Conservation (phyloP, 1,140 invertebrate species). For the Oryzaephilus surinamensis region DNA sequence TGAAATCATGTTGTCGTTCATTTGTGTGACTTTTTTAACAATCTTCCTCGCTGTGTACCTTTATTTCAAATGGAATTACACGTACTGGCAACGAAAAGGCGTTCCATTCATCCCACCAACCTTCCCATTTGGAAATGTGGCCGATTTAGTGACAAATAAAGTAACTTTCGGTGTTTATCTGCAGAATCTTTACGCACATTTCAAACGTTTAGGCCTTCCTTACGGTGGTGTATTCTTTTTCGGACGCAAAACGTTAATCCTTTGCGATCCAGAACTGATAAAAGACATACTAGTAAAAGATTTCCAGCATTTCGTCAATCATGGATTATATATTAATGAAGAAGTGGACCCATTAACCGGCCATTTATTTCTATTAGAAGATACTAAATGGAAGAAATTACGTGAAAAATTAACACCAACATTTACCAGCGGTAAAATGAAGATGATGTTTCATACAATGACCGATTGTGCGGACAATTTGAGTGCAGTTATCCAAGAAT, state of each 20-base stretch:
- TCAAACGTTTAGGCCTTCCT: no score
- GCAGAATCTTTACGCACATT: neutral
- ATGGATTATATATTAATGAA: conserved; percentile 37
- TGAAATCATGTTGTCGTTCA: no score
- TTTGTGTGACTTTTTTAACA: neutral
- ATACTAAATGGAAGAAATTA: conserved; percentile 43
- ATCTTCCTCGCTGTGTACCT: conserved; percentile 9
- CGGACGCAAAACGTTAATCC: no score
- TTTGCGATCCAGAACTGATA: conserved; percentile 45
- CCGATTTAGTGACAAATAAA: conserved; percentile 3
- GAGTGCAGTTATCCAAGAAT: conserved; percentile 25
- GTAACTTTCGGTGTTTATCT: no score
- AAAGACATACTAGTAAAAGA: conserved; percentile 47
- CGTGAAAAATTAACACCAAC: conserved; percentile 46
- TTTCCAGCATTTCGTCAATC: conserved; percentile 42
- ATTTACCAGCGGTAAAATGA: conserved; percentile 49
- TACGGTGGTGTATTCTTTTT: no score
- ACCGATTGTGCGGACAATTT: conserved; percentile 34
- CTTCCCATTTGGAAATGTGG: conserved; percentile 8
- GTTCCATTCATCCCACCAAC: conserved; percentile 1
- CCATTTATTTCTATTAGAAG: conserved; percentile 38
- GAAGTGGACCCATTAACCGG: conserved; percentile 39
- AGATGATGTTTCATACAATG: conserved; percentile 43
- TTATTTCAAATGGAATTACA: conserved; percentile 5
- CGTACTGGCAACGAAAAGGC: conserved; percentile 9